These are phyloP conservation scores for Agriotes lineatus DNA, from an alignment of 2,888 invertebrate genomes.

Conservation along the genomic window DNA sequence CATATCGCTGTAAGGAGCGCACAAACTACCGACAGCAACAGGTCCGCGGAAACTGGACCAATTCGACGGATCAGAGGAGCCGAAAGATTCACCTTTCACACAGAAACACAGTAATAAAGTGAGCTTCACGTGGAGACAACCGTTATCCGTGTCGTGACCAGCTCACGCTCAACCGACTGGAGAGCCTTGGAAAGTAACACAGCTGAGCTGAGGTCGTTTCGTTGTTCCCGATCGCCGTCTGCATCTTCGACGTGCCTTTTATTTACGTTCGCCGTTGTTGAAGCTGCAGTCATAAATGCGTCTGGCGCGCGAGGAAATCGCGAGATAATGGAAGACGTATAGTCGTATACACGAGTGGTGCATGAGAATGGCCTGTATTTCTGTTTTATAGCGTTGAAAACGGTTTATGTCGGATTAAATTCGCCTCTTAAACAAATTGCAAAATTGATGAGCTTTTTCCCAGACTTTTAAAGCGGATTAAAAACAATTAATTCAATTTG, in stretches of 20 bases:
- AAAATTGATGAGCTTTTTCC: too few relatives aligned
- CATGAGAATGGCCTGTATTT: too few relatives aligned
- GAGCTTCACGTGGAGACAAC: constrained; percentile 45
- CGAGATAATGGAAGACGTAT: too few relatives aligned
- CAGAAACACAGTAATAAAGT: constrained; percentile 40
- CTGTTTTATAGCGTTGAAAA: too few relatives aligned
- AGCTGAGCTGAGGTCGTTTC: constrained; percentile 54
- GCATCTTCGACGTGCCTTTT: constrained; percentile 17
- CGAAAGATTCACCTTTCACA: constrained; percentile 39
- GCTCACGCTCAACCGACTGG: constrained; percentile 54
- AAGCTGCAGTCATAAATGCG: constrained; percentile 2
- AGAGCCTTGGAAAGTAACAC: constrained; percentile 57
- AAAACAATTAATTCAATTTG: too few relatives aligned
- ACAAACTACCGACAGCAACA: too few relatives aligned
- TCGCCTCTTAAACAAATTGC: too few relatives aligned
- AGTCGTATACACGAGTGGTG: not conserved
- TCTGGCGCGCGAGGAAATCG: too few relatives aligned
- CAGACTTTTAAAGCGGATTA: too few relatives aligned
- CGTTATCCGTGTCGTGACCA: constrained; percentile 55
- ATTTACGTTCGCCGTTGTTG: constrained; percentile 1
- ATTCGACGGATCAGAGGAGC: not conserved
- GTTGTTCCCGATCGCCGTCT: constrained; percentile 42
- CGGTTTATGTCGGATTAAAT: too few relatives aligned
- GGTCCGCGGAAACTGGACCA: too few relatives aligned
- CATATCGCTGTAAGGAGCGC: too few relatives aligned